Evolutionary conservation across 2,797 vertebrate genomes (phyloP), one percentile per base, ranked within the genome.

Genomic region (Mallotus villosus): DNA sequence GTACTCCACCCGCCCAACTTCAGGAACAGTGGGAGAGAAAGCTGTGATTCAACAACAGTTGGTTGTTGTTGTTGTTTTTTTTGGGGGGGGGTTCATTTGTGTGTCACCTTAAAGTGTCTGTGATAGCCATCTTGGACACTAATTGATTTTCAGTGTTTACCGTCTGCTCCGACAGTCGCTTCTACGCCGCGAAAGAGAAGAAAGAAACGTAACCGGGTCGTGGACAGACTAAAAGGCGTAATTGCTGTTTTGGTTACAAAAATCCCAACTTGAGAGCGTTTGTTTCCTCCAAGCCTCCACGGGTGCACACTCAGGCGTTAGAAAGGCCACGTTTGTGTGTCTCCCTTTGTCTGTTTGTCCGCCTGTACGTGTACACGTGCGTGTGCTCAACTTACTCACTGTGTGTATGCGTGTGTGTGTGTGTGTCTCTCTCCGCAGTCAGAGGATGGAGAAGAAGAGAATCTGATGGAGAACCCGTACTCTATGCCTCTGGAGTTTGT

Each of bases 401-500:
- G 55, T 71, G 70, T 76, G 74, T n/a, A n/a, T 67, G 24, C 12
- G 29, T 29, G 46, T 58, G 8, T 59, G 27, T 27, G 37, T 24
- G 22, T 17, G 0, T 49, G 34, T 82, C 68, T 79, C 62, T 80
- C 55, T 70, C 53, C 84, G 70, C 90, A 99, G 97, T 74, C 78
- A 0, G 97, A 98, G 0, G 95, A 97, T 49, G 95, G 93, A 0
- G 95, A 97, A 68, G 96, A 96, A 79, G 95, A 95, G 76, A 89
- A 91, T 2, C 92, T 94, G 32, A 84, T 89, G 81, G 95, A 94
- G 21, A 95, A 91, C 76, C 89, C 92, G 1, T 90, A 91, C 67
- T 94, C 95, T 62, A 85, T 99, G 77, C 94, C 95, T 84, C 87
- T 99, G 89, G 96, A 98, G 83, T 99, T 99, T 88, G 92, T 94